These are phyloP conservation scores for Saccostrea cuccullata DNA, from an alignment of 1,140 invertebrate genomes.

Conservation along the genomic window DNA sequence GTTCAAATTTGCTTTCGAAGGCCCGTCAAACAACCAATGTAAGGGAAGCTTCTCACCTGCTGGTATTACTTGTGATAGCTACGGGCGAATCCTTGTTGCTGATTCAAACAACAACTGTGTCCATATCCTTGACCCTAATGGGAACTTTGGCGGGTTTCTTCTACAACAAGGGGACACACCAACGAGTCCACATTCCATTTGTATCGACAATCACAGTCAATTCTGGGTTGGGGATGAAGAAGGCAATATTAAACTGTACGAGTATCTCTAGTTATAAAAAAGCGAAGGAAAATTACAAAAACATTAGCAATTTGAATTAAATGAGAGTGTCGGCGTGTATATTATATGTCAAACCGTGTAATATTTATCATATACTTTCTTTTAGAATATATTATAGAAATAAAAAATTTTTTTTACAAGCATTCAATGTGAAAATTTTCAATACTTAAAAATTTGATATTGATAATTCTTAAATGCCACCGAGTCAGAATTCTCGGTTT, in stretches of 20 bases:
- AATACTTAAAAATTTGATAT: too few species aligned
- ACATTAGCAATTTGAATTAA: not conserved
- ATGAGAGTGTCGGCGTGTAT: not conserved
- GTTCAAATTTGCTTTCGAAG: constrained; percentile 48
- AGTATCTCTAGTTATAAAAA: not conserved
- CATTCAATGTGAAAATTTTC: too few species aligned
- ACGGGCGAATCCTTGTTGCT: constrained; percentile 48
- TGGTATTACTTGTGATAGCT: constrained; percentile 53
- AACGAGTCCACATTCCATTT: constrained; percentile 38
- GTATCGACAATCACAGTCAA: constrained; percentile 14
- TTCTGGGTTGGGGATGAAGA: constrained; percentile 55
- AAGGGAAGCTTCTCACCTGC: constrained; percentile 39
- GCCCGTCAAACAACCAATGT: not conserved
- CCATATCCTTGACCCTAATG: constrained; percentile 48
- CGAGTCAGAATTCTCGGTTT: too few species aligned
- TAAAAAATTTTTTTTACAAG: too few species aligned
- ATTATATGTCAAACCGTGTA: too few species aligned
- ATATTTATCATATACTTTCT: too few species aligned
- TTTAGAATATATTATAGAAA: too few species aligned
- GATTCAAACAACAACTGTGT: constrained; percentile 55
- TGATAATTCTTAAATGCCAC: too few species aligned
- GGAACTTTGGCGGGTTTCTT: constrained; percentile 50
- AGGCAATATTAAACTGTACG: constrained; percentile 49
- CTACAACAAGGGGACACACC: constrained; percentile 46
- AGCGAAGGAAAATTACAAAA: not conserved